Base-by-base conservation (phyloP, 2,797 vertebrate species). In the Paramormyrops hopkinsi region DNA sequence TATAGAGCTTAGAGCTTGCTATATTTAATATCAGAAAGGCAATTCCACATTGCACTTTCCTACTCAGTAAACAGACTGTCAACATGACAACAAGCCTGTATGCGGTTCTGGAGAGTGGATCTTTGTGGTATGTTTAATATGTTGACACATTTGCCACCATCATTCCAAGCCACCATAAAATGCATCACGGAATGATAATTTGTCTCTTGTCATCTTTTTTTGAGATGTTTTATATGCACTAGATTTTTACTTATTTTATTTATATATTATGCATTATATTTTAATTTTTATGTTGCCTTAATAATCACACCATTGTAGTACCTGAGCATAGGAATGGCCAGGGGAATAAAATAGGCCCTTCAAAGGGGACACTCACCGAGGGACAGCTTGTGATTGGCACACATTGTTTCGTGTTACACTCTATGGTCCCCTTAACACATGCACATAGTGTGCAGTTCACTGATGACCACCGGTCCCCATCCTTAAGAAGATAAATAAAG, bases 391-490 rank as follows among this genome's bases (percentile, higher is more conserved):
- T 97, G 94, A 99, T 95, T 89, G 98, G 97, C 82, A 97, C 93
- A 89, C 98, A 99, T 85, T 97, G 96, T 92, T 99, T 99, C 92
- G 96, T 98, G 82, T 94, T 97, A 95, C 98, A 99, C 92, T 97
- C 96, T 0, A 96, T 95, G 93, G 90, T 97, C 93, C 98, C 98
- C 94, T 97, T 97, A 56, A 96, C 94, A 90, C 98, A 99, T 89
- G 97, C 97, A 91, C 98, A 99, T 90, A 99, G 97, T 56, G 97
- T 96, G 90, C 98, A 99, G 96, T 99, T 99, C 25, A 97, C 94
- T 0, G 97, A 98, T 0, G 98, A 98, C 98, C 98, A 99, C 96
- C 97, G 98, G 95, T 99, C 98, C 88, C 98, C 98, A 91, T 99
- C 98, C 98, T 99, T 90, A 4, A 51, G 51, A 56, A 59, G 33